Conservation (phyloP, 2,888 invertebrate species). For the Polydrusus pterygomalis region DNA sequence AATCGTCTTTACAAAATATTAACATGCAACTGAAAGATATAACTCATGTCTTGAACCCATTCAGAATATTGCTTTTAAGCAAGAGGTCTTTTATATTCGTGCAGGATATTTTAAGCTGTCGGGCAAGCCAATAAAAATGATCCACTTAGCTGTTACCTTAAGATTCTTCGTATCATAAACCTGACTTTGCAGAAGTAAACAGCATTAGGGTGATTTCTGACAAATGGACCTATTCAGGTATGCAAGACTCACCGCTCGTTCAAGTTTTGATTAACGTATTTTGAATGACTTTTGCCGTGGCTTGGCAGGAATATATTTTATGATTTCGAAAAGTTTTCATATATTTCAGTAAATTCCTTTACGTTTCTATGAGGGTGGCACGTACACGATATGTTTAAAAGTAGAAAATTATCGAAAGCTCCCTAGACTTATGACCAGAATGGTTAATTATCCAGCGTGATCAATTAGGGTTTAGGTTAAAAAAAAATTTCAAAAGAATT, state of each 20-base stretch:
- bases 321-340: conserved; percentile 31
- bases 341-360: conserved; percentile 24
- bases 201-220: conserved; percentile 59
- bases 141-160: conserved; percentile 65
- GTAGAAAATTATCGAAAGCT: not conserved
- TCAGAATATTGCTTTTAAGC: conserved; percentile 46
- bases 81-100: conserved; percentile 43
- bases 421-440: not conserved
- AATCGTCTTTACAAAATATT: conserved; percentile 40
- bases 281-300: conserved; percentile 58
- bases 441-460: too few species aligned
- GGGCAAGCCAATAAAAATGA: conserved; percentile 63
- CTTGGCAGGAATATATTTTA: conserved; percentile 55
- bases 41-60: conserved; percentile 40
- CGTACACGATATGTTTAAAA: not conserved
- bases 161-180: conserved; percentile 56
- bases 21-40: conserved; percentile 29
- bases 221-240: conserved; percentile 61
- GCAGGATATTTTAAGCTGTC: conserved; percentile 38
- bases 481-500: too few species aligned
- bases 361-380: conserved; percentile 8
- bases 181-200: conserved; percentile 56
- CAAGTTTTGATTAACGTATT: conserved; percentile 64
- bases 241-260: conserved; percentile 59
- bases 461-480: too few species aligned